Base-by-base conservation (phyloP, 2,888 invertebrate genomes). In the Harpalus rubripes region DNA sequence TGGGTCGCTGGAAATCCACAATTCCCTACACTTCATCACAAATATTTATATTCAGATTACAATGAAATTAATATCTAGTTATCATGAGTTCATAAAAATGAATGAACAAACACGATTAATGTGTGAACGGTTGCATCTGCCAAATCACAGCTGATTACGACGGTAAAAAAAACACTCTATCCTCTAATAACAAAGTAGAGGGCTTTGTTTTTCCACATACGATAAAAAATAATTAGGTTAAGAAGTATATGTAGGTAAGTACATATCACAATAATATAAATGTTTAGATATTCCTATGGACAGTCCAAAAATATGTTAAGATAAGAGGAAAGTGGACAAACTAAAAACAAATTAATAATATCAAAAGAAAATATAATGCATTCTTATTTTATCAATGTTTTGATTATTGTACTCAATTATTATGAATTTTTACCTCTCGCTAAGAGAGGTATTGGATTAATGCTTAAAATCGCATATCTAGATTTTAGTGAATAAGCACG, bases 141-240 rank as follows among this genome's bases (percentile, higher is more conserved):
- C n/a, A 68, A 68, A 68, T 68, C 68, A 68, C 68, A n/a, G 68
- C 68, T 68, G 68, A 68, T 68, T 68, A 68, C 32, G 39, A 39
- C n/a, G 12, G 26, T 32, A 68, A 32, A 68, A 32, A 68, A 68
- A 68, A 68, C 68, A 39, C 68, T 68, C 15, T 15, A 12, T 1
- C 63, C 68, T 68, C 68, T 15, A 39, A 68, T 39, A 68, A 39
- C 39, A n/a, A 7, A 26, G 32, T 68, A 15, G 32, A 68, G 32
- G 68, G n/a, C 68, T 39, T 68, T 68, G 68, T 68, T 68, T 68
- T 68, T 68, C 39, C 32, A 3, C 26, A 12, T 39, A 68, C 39
- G 32, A 22, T n/a, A 68, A 39, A 15, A 52, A 8, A 52, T 8
- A 12, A 52, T 32, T 32, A 32, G 32, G 12, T 52, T 52, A 52